Base-by-base conservation (phyloP, 30 jellyfish, hydroid and myxozoan genomes). In the Calvadosia cruxmelitensis region DNA sequence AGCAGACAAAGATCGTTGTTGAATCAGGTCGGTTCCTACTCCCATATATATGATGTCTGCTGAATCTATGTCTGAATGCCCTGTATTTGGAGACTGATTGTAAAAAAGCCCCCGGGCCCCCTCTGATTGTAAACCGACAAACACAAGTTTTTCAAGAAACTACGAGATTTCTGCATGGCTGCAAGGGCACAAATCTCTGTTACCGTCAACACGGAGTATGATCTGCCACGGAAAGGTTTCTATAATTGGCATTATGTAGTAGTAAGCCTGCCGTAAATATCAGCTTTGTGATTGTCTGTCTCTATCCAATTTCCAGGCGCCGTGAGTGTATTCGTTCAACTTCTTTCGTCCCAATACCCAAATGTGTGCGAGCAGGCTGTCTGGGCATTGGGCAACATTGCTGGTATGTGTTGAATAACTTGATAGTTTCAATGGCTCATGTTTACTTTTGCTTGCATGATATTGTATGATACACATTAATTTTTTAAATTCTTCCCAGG, bases 361-460 rank as follows among this genome's bases (percentile, higher is more conserved):
- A 78, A 83, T 48, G 95, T 91, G 1, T 74, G 93, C 51, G 99
- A 91, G 74, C 99, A 91, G 52, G 94, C 99, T 27, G 95, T 83
- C 28, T 91, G 99, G 99, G 95, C 99, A 1, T 93, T 91, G 28
- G 99, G 95, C 3, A 91, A 91, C 82, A 91, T 91, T 16, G 95
- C 99, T 23, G 99, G 94, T 81, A 64, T 20, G 49, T 26, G 20
- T n/a, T n/a, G n/a, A n/a, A 42, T 20, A 42, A 20, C 57, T 42
- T 42, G 57, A 42, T 42, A 20, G 57, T 42, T 42, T 42, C 15
- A 42, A 42, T 5, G 10, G 57, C 57, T 42, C n/a, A n/a, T n/a
- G n/a, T n/a, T n/a, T n/a, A n/a, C n/a, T n/a, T n/a, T n/a, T n/a
- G n/a, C n/a, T n/a, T n/a, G n/a, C n/a, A n/a, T n/a, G n/a, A n/a